Evolutionary conservation across 2,888 invertebrate species (phyloP).

Genomic region (Melolontha melolontha): DNA sequence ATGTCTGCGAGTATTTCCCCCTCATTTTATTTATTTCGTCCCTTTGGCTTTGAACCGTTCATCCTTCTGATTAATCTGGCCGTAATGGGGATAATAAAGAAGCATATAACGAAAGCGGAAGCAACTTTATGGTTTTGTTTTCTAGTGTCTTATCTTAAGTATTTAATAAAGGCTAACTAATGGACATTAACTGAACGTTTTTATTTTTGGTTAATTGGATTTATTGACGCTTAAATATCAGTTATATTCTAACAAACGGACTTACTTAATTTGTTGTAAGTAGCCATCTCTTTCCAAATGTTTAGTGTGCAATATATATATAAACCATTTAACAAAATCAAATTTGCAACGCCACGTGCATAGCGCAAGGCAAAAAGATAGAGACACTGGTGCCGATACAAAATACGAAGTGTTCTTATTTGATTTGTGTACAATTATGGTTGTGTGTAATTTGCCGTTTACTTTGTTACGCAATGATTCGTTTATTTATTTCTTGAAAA

Average conservation of each 20-base stretch:
- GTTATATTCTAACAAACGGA: background rate
- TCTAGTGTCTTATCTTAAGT: slow-evolving; percentile 23
- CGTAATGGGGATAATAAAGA: slow-evolving; percentile 29
- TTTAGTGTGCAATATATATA: too few species aligned
- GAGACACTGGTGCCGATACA: too few species aligned
- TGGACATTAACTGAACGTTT: slow-evolving; percentile 3
- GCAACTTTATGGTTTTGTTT: slow-evolving; percentile 25
- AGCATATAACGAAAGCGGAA: slow-evolving; percentile 1
- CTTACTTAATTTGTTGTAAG: background rate
- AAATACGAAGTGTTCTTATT: too few species aligned
- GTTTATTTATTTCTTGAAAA: too few species aligned
- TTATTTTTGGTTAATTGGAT: slow-evolving; percentile 21
- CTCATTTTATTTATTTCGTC: slow-evolving; percentile 26
- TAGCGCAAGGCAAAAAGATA: too few species aligned
- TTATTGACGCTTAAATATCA: slow-evolving; percentile 9
- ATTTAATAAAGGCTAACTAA: slow-evolving; percentile 24
- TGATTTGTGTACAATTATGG: too few species aligned
- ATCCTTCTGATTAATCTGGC: slow-evolving; percentile 17
- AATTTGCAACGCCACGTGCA: too few species aligned
- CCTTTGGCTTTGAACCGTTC: slow-evolving; percentile 6
- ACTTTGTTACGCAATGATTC: too few species aligned
- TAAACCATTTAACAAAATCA: too few species aligned
- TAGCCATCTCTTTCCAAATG: too few species aligned
- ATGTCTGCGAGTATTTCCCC: background rate
- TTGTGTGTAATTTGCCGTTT: too few species aligned